A percentile compares a stretch with the other conserved stretches of the same genome.
phyloP scores from a whole-genome alignment of 2,797 vertebrate species.

The Dendrocincla fuliginosa region DNA sequence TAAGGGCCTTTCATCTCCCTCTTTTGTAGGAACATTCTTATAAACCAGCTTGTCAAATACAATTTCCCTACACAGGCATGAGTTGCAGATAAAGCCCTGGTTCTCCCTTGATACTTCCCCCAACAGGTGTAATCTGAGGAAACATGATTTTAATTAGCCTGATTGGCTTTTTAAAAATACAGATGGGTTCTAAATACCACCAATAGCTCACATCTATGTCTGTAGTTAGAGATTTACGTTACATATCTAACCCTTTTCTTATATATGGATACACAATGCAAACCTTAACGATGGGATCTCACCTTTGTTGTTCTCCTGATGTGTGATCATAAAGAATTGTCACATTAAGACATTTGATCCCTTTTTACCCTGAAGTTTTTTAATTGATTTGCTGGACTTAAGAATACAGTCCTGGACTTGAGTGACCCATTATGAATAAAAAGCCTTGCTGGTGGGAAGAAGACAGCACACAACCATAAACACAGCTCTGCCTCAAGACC shows the following conservation, averaged over 20 bases:
- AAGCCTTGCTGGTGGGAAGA: neutral
- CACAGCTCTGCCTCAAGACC: neutral
- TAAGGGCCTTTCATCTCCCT: constrained; percentile 47
- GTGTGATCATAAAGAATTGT: neutral
- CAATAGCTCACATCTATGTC: neutral
- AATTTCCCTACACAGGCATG: neutral
- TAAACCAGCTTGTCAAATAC: constrained; percentile 2
- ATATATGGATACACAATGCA: accelerated
- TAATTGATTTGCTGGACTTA: neutral
- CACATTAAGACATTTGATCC: neutral
- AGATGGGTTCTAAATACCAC: neutral
- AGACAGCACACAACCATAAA: neutral
- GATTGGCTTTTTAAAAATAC: neutral
- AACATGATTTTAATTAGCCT: neutral
- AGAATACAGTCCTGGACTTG: neutral
- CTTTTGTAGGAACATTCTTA: constrained; percentile 12
- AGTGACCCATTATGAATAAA: neutral
- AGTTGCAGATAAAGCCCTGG: neutral
- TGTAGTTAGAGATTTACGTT: neutral
- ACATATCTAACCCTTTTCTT: neutral
- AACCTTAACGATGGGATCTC: neutral
- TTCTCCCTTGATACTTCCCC: neutral
- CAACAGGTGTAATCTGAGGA: neutral
- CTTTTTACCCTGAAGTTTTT: neutral
- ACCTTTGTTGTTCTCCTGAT: neutral